Evolutionary conservation across 2,888 invertebrate genomes (phyloP).

Genomic region (Drosophila anomalata): DNA sequence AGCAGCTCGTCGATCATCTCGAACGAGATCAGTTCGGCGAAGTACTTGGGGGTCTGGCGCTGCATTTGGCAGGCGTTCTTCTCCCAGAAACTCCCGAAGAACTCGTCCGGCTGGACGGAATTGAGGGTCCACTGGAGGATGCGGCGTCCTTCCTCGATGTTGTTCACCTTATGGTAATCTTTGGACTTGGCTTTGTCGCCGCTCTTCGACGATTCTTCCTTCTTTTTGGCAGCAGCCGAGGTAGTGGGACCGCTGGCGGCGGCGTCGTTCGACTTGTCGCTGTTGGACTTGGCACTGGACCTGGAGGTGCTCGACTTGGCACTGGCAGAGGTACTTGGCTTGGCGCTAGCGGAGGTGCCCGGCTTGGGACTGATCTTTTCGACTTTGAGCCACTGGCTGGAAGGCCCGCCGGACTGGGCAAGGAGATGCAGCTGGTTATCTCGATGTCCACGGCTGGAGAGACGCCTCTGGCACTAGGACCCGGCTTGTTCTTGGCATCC

Average conservation of each 20-base stretch:
- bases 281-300: not conserved
- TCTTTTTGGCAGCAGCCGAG: not conserved
- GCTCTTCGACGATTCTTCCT: not conserved
- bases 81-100: constrained; percentile 92
- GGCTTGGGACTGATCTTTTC: not conserved
- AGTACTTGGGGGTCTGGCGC: constrained; percentile 87
- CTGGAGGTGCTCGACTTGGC: not conserved
- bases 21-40: constrained; percentile 90
- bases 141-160: constrained; percentile 86
- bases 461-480: too few species aligned
- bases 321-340: not conserved
- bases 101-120: constrained; percentile 87
- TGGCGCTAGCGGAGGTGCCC: not conserved
- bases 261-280: not conserved
- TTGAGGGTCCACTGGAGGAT: constrained; percentile 90
- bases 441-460: too few species aligned
- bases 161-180: constrained; percentile 80
- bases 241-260: not conserved
- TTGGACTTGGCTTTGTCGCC: not conserved
- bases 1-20: constrained; percentile 91
- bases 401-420: too few species aligned
- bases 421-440: too few species aligned
- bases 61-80: constrained; percentile 90
- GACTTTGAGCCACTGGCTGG: too few species aligned
- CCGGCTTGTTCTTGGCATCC: not conserved